A percentile compares a stretch with the other conserved stretches of the same genome.
These are phyloP conservation scores for Mesodorylaimus sp. DNA, from an alignment of 2,888 invertebrate species.

Conservation along the genomic window DNA sequence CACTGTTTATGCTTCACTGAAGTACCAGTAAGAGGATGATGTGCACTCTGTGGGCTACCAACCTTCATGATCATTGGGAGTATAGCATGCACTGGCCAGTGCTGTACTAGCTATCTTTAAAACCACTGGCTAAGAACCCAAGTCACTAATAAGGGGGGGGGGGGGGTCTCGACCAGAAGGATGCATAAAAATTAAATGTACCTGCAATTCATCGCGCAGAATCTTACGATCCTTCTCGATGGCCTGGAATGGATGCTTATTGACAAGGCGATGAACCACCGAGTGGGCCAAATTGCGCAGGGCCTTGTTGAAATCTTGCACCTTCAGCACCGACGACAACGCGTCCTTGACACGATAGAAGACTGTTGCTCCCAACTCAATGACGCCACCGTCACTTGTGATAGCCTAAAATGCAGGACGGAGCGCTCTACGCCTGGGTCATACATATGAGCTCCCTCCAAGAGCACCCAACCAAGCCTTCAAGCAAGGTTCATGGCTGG, in stretches of 20 bases:
- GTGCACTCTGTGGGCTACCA: too few species aligned
- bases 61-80: too few species aligned
- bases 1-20: too few species aligned
- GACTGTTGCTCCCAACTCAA: slow-evolving; percentile 35
- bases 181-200: slow-evolving; percentile 10
- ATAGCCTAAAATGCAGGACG: slow-evolving; percentile 29
- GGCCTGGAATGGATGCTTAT: slow-evolving; percentile 25
- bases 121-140: too few species aligned
- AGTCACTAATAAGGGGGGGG: too few species aligned
- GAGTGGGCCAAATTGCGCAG: slow-evolving; percentile 32
- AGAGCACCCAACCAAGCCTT: too few species aligned
- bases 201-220: slow-evolving; percentile 21
- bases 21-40: too few species aligned
- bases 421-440: too few species aligned
- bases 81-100: too few species aligned
- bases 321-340: slow-evolving; percentile 30
- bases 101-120: too few species aligned
- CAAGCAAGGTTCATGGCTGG: too few species aligned
- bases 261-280: slow-evolving; percentile 29
- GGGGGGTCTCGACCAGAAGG: not conserved
- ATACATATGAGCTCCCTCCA: too few species aligned
- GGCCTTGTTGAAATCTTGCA: slow-evolving; percentile 32
- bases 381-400: slow-evolving; percentile 33
- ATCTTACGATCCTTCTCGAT: slow-evolving; percentile 20
- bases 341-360: slow-evolving; percentile 33